These are phyloP conservation scores for Notodonta dromedarius DNA, from an alignment of 2,888 invertebrate species.

Conservation along the genomic window DNA sequence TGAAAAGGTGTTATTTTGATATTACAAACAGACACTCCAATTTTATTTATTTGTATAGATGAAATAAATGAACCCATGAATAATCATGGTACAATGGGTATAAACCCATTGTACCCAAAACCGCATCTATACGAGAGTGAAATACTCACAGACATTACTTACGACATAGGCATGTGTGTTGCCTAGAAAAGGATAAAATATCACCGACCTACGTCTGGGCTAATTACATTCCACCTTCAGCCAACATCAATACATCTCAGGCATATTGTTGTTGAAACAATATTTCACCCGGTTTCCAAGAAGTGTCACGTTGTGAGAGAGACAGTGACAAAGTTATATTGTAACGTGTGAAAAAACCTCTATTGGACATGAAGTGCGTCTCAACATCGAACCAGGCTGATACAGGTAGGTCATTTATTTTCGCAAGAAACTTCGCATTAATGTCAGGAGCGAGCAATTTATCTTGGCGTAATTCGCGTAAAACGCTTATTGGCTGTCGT, in stretches of 20 bases:
- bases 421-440: constrained; percentile 70
- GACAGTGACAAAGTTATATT: constrained; percentile 56
- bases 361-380: constrained; percentile 44
- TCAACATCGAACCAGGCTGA: constrained; percentile 52
- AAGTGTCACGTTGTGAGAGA: constrained; percentile 28
- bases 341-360: constrained; percentile 43
- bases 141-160: neutral
- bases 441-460: constrained; percentile 72
- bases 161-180: neutral
- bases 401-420: constrained; percentile 75
- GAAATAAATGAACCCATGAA: no score
- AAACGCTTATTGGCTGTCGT: constrained; percentile 79
- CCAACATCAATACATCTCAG: constrained; percentile 6
- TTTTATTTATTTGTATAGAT: no score
- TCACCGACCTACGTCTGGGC: neutral
- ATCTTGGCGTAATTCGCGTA: constrained; percentile 74
- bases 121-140: neutral
- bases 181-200: constrained; percentile 13
- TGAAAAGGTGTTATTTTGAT: no score
- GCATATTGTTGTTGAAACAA: constrained; percentile 20
- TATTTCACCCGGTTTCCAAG: constrained; percentile 27
- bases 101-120: no score
- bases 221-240: constrained; percentile 6
- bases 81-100: no score
- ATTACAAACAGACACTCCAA: no score